Percentiles rank a stretch among this genome's conserved stretches.
phyloP scores from a whole-genome alignment of 2,113 vertebrate genomes.

The Neopipo cinnamomea region DNA sequence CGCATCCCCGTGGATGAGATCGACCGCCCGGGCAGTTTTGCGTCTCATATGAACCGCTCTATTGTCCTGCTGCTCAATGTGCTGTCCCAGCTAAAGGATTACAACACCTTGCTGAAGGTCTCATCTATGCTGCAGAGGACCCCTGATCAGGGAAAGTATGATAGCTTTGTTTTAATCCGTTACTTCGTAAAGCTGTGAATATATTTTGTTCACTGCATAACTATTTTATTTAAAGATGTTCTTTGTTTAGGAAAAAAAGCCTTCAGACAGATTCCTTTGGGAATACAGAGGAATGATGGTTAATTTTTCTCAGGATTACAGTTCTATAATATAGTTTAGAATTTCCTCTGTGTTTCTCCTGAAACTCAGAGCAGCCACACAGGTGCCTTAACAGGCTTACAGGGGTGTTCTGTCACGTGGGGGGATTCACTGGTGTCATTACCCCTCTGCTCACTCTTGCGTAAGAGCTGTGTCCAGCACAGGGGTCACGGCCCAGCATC shows the following conservation, averaged over 20 bases:
- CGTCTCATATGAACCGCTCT: conserved; percentile 99
- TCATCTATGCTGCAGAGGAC: conserved; percentile 98
- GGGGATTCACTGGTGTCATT: background rate
- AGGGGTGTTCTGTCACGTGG: background rate
- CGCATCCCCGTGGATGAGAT: conserved; percentile 99
- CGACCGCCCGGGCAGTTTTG: conserved; percentile 96
- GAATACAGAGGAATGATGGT: background rate
- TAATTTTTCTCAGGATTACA: background rate
- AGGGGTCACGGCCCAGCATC: conserved; percentile 28
- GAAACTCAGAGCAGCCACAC: background rate
- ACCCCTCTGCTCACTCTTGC: background rate
- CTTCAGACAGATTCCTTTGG: background rate
- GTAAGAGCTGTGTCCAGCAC: background rate
- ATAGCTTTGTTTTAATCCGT: background rate
- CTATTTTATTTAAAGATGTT: background rate
- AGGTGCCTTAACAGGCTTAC: background rate
- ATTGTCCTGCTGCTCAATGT: conserved; percentile 93
- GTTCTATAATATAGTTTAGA: background rate
- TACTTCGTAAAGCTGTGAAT: background rate
- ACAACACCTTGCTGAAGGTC: conserved; percentile 92
- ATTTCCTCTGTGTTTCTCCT: background rate
- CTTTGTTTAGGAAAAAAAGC: background rate
- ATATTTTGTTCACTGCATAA: background rate
- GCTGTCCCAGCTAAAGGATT: conserved; percentile 91
- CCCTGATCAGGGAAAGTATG: conserved; percentile 99